These are phyloP conservation scores for Apis dorsata DNA, from an alignment of 1,140 invertebrate species.

Conservation along the genomic window DNA sequence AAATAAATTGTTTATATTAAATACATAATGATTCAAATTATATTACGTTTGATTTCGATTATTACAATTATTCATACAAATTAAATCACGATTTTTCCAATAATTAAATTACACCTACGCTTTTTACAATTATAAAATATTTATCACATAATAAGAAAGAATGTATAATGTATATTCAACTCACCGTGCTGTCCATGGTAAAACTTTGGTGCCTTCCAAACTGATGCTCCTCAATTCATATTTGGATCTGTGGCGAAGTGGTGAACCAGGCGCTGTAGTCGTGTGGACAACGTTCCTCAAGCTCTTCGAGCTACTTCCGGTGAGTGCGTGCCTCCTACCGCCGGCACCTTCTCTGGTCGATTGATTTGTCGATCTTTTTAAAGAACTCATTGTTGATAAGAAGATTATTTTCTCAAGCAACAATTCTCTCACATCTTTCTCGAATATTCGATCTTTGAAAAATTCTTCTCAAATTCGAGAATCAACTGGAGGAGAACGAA, in stretches of 20 bases:
- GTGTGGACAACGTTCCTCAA: constrained; percentile 67
- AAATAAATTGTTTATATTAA: no score
- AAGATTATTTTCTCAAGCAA: not conserved
- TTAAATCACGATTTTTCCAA: no score
- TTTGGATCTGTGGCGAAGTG: constrained; percentile 71
- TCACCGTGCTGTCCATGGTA: constrained; percentile 77
- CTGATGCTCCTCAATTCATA: constrained; percentile 79
- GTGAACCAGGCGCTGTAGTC: constrained; percentile 65
- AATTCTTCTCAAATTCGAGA: not conserved
- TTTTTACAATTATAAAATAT: no score
- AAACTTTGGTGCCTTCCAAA: constrained; percentile 77
- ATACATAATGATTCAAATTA: no score
- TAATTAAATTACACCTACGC: no score
- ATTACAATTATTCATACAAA: no score
- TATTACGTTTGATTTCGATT: no score
- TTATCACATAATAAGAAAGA: no score
- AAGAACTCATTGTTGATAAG: constrained; percentile 69
- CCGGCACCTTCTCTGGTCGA: constrained; percentile 65
- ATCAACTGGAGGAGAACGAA: no score
- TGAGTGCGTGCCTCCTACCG: constrained; percentile 69
- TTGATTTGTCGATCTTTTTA: constrained; percentile 68
- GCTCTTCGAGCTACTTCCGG: constrained; percentile 68
- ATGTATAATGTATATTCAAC: not conserved
- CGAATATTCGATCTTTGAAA: not conserved
- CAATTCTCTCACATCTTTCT: not conserved